Percentiles rank a stretch among this genome's conserved stretches.
Conservation (phyloP, 2,797 vertebrate species). For the Labroides dimidiatus region DNA sequence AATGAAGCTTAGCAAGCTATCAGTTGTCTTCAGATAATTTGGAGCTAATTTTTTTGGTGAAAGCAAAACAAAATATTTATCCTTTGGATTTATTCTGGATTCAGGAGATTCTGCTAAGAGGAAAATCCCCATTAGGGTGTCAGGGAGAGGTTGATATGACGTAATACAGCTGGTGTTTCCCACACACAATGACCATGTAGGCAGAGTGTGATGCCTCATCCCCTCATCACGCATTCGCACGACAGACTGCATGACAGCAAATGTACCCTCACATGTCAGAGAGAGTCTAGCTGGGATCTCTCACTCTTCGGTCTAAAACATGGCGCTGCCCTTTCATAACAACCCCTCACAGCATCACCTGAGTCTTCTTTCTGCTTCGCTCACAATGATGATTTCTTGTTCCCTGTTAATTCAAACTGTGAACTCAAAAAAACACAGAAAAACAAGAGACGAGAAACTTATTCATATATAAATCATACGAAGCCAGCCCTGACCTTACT, state of each 20-base stretch:
- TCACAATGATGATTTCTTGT: constrained; percentile 24
- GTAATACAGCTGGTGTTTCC: not conserved
- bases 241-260: not conserved
- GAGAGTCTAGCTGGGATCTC: not conserved
- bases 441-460: too few relatives aligned
- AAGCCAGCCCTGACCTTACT: too few relatives aligned
- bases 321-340: constrained; percentile 28
- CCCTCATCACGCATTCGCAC: not conserved
- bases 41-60: too few relatives aligned
- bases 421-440: not conserved
- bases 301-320: not conserved
- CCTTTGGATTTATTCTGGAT: too few relatives aligned
- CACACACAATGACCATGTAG: not conserved
- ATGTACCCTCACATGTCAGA: not conserved
- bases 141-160: too few relatives aligned
- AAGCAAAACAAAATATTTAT: too few relatives aligned
- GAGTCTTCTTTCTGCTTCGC: constrained; percentile 5
- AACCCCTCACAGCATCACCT: constrained; percentile 23
- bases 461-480: too few relatives aligned
- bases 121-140: too few relatives aligned
- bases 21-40: not conserved
- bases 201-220: not conserved
- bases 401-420: not conserved
- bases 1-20: too few relatives aligned
- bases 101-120: too few relatives aligned